Evolutionary conservation across 92 coral and sea anemone species (phyloP), one percentile per base, ranked within the genome.

Genomic region (Palythoa grandiflora): DNA sequence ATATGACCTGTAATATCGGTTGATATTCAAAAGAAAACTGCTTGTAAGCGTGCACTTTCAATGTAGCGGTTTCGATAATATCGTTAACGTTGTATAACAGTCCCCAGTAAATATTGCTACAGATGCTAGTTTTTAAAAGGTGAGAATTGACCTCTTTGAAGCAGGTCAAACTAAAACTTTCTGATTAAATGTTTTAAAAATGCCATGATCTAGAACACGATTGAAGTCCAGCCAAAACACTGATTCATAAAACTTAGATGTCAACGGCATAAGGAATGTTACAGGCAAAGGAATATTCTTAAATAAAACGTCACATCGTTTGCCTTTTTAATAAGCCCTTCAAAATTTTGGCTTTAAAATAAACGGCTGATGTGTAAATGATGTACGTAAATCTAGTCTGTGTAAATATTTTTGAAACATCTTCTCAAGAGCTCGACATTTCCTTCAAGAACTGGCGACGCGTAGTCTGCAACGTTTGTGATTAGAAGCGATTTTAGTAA

Each of bases 401-500:
- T 81, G 86, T 81, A 81, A 81, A 81, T 81, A 81, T 66, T 81
- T 65, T 81, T 21, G 61, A 66, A 80, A 65, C 55, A 65, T 81
- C 74, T 81, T 68, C 59, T 81, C 75, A 35, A 81, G 86, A 20
- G 86, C 63, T 66, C 59, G 86, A 81, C 75, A 35, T 81, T 81
- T 81, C 61, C 20, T 81, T 81, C 76, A 71, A 47, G 60, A 20
- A 21, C 61, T 66, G 86, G 86, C 86, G 86, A 66, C 86, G 35
- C 48, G 86, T 81, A 63, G 86, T 81, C 86, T 81, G 74, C 75
- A 52, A 40, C 86, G 13, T 66, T 81, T 81, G 86, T 81, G 86
- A 81, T 81, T 68, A 81, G 40, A 81, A 81, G 74, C 66, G 86
- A 81, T 81, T 81, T 81, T 48, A 36, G 86, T 81, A 81, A 81